A percentile compares a stretch with the other conserved stretches of the same genome.
phyloP scores from a whole-genome alignment of 2,113 vertebrate genomes.

The Labeo catla region DNA sequence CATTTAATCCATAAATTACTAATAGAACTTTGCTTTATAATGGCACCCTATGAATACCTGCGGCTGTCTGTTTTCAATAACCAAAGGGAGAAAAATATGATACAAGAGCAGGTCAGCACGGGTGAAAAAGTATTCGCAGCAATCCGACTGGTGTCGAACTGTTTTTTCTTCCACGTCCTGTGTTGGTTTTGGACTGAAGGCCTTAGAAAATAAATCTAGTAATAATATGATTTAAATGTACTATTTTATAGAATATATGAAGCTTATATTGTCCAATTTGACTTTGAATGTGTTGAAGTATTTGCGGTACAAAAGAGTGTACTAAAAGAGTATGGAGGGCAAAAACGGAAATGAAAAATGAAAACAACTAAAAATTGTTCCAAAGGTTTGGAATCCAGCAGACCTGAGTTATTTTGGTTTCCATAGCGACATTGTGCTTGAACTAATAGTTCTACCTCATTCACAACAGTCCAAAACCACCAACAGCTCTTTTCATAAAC shows the following conservation, averaged over 20 bases:
- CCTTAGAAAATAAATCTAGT: slow-evolving; percentile 42
- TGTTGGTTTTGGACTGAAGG: slow-evolving; percentile 54
- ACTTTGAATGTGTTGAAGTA: slow-evolving; percentile 47
- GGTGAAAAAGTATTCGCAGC: slow-evolving; percentile 25
- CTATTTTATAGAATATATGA: slow-evolving; percentile 59
- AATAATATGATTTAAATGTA: slow-evolving; percentile 52
- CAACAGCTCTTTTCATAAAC: slow-evolving; percentile 30
- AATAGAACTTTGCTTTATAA: slow-evolving; percentile 39
- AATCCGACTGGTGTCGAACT: slow-evolving; percentile 15
- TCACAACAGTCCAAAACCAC: slow-evolving; percentile 27
- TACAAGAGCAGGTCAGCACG: slow-evolving; percentile 29
- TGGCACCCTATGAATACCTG: slow-evolving; percentile 42
- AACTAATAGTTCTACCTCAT: slow-evolving; percentile 28
- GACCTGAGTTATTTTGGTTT: slow-evolving; percentile 14
- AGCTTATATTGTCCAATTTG: slow-evolving; percentile 49
- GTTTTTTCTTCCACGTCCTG: slow-evolving; percentile 9
- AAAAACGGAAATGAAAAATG: slow-evolving; percentile 22
- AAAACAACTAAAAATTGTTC: not conserved
- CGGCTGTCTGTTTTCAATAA: slow-evolving; percentile 47
- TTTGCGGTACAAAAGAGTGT: slow-evolving; percentile 39
- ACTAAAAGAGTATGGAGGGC: slow-evolving; percentile 35
- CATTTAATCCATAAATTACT: slow-evolving; percentile 56
- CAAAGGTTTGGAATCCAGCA: slow-evolving; percentile 25
- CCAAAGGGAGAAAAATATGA: slow-evolving; percentile 24
- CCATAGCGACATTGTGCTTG: slow-evolving; percentile 13